A percentile compares a stretch with the other conserved stretches of the same genome.
These are phyloP conservation scores for Xanthostigma xanthostigma DNA, from an alignment of 2,888 invertebrate genomes.

Conservation along the genomic window DNA sequence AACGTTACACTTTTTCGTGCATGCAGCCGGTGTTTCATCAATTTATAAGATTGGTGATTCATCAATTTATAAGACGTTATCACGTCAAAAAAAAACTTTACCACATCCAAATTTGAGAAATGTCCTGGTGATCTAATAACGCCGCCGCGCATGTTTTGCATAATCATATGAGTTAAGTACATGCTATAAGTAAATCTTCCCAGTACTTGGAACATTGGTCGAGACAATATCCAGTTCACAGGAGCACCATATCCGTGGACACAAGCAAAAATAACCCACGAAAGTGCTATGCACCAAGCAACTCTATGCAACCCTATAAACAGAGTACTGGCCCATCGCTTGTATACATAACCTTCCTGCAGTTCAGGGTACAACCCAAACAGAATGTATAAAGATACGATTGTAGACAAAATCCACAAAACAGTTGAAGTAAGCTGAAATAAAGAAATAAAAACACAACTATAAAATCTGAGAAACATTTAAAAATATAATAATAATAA, in stretches of 20 bases:
- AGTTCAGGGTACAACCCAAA: not conserved
- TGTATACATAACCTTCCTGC: not conserved
- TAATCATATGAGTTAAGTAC: conserved; percentile 7
- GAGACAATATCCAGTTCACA: conserved; percentile 9
- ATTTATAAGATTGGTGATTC: too few relatives aligned
- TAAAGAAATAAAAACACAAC: not conserved
- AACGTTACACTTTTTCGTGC: too few relatives aligned
- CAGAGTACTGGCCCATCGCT: not conserved
- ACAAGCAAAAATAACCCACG: conserved; percentile 10
- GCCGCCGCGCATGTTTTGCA: too few relatives aligned
- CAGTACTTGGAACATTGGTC: conserved; percentile 9
- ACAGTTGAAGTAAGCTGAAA: not conserved
- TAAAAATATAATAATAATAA: too few relatives aligned
- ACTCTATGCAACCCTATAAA: conserved; percentile 10
- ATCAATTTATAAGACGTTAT: too few relatives aligned
- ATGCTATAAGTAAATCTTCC: conserved; percentile 9
- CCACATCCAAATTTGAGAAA: too few relatives aligned
- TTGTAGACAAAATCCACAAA: not conserved
- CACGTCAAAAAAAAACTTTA: too few relatives aligned
- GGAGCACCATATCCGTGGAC: conserved; percentile 8
- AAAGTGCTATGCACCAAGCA: conserved; percentile 8
- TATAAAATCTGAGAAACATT: not conserved
- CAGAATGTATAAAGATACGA: not conserved
- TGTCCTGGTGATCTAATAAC: too few relatives aligned
- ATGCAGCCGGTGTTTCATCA: too few relatives aligned